These are phyloP conservation scores for Ganaspis sp. DNA, from an alignment of 1,140 invertebrate genomes.

Conservation along the genomic window DNA sequence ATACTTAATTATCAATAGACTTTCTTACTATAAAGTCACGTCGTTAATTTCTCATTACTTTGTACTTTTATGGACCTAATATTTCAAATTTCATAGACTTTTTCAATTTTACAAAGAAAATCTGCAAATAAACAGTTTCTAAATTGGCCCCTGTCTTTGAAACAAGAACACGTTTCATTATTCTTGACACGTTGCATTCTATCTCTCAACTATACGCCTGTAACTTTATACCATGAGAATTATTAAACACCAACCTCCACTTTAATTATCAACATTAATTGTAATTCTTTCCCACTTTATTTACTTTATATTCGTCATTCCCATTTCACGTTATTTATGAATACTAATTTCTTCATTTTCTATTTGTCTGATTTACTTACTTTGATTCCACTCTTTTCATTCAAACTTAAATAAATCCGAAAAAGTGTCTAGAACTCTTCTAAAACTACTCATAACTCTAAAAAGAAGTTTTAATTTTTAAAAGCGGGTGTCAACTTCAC, in stretches of 20 bases:
- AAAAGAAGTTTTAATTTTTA: no score
- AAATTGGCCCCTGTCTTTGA: background rate
- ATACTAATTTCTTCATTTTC: background rate
- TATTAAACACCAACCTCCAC: background rate
- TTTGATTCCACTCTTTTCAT: no score
- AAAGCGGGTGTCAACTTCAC: no score
- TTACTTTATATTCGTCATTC: background rate
- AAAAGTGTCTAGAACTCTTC: no score
- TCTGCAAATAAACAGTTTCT: background rate
- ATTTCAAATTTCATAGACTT: background rate
- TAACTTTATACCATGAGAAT: background rate
- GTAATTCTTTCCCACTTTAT: background rate
- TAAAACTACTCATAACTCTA: no score
- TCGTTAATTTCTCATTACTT: constrained; percentile 14
- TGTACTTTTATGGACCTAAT: background rate
- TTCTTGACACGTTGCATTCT: background rate
- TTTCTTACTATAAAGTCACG: background rate
- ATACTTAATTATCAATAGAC: constrained; percentile 11
- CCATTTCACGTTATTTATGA: background rate
- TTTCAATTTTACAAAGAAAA: background rate
- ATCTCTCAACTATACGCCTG: background rate
- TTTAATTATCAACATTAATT: background rate
- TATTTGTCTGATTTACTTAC: no score
- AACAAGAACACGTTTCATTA: background rate
- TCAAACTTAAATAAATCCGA: no score